Conservation (phyloP, 2,797 vertebrate genomes). For the Hydrolagus colliei region DNA sequence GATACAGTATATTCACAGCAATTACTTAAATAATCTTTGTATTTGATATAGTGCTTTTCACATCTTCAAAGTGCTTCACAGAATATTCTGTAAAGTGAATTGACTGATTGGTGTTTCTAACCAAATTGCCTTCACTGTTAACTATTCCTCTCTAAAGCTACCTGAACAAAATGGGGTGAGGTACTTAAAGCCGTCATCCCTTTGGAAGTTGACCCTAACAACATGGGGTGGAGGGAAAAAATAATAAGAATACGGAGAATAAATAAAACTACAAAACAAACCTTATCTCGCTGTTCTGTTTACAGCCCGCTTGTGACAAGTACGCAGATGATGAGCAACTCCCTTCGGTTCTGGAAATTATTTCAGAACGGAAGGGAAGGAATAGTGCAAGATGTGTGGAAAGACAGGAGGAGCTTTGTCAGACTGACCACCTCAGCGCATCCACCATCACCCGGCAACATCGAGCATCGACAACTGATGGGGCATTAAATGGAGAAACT, state of each 20-base stretch:
- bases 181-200: background rate
- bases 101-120: no score
- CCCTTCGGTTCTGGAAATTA: constrained; percentile 57
- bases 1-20: no score
- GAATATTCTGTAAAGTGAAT: no score
- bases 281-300: background rate
- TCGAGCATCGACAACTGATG: background rate
- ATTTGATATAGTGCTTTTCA: no score
- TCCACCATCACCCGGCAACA: constrained; percentile 38
- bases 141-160: background rate
- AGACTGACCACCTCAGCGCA: constrained; percentile 10
- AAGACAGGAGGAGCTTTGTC: constrained; percentile 34
- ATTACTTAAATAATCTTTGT: no score
- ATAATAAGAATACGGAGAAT: background rate
- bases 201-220: background rate
- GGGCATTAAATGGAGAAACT: constrained; percentile 34
- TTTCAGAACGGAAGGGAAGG: constrained; percentile 41
- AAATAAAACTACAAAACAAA: background rate
- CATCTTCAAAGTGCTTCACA: no score
- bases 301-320: constrained; percentile 46
- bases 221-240: background rate
- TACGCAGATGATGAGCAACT: constrained; percentile 48
- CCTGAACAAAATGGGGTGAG: background rate
- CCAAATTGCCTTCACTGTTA: no score
- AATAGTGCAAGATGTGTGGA: constrained; percentile 36